Conservation (phyloP, 37 sponge, comb jelly and placozoan species). For the Amphimedon queenslandica region DNA sequence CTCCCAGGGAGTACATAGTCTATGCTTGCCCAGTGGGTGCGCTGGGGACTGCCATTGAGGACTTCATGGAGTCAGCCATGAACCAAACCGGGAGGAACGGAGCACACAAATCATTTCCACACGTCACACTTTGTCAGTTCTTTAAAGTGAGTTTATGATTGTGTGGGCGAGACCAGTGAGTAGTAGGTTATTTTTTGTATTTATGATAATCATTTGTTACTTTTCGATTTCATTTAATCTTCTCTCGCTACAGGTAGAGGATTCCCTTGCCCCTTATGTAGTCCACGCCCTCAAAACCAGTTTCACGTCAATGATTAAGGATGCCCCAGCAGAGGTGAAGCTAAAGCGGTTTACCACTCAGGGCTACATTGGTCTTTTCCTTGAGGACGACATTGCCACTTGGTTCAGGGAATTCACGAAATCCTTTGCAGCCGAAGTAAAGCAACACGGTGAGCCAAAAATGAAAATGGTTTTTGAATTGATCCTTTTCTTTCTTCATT, state of each 20-base stretch:
- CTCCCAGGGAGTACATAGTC: slow-evolving; percentile 74
- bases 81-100: slow-evolving; percentile 66
- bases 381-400: slow-evolving; percentile 71
- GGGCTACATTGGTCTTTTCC: slow-evolving; percentile 82
- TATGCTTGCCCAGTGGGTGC: slow-evolving; percentile 78
- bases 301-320: slow-evolving; percentile 14
- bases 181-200: not conserved
- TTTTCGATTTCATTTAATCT: not conserved
- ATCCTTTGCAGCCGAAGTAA: slow-evolving; percentile 39
- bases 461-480: not conserved
- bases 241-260: slow-evolving; percentile 29
- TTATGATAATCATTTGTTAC: not conserved
- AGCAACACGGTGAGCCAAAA: slow-evolving; percentile 32
- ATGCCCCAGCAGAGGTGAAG: slow-evolving; percentile 55
- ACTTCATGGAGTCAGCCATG: slow-evolving; percentile 61
- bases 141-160: slow-evolving; percentile 55
- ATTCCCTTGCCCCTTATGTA: slow-evolving; percentile 18
- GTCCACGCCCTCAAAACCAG: slow-evolving; percentile 47
- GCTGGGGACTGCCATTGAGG: slow-evolving; percentile 69
- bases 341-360: slow-evolving; percentile 61
- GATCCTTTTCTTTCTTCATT: not conserved
- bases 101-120: slow-evolving; percentile 88
- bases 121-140: slow-evolving; percentile 88
- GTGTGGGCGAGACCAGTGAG: not conserved
- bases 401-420: slow-evolving; percentile 75